Evolutionary conservation across 1,140 invertebrate species (phyloP), one percentile per base, ranked within the genome.

Genomic region (Cyphomyrmex costatus): DNA sequence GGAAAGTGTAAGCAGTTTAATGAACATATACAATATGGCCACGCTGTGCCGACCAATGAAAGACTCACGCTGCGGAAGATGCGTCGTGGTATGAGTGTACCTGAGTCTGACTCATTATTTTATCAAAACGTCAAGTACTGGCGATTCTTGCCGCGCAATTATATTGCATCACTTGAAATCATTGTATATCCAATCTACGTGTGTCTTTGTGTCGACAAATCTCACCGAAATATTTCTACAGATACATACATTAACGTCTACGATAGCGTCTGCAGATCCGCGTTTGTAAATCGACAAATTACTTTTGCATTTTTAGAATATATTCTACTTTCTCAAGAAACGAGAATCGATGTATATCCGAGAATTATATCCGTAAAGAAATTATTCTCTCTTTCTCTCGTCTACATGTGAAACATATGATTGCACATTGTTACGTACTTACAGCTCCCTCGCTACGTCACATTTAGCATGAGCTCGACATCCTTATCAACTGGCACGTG

Each of bases 401-500:
- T 56, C 30, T 53, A 14, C 19, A 42, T 42, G 0, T 42, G 51
- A 63, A 14, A 12, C 42, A 10, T 49, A 60, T 16, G 68, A 61
- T 74, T 60, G 53, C 68, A 14, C 27, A 7, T 33, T 56, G 56
- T 80, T 80, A 80, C 21, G 30, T 58, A n/a, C 46, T 65, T 36
- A 14, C 30, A 30, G 14, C 24, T 51, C 30, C 56, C 68, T 24
- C 46, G 14, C 12, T 53, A 36, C 8, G 42, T 56, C 63, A 42
- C 27, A 60, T 83, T 83, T 83, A 61, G 56, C 68, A 74, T 24
- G 70, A 73, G 36, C 53, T 60, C 53, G 53, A 73, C 79, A 61
- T 83, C 68, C 56, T 83, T 83, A 83, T 83, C 79, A 83, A 42
- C 36, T 24, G 79, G 46, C 79, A 61, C 79, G 53, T 36, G 68